Conservation (phyloP, 2,888 invertebrate species). For the Himalopsyche kuldschensis region DNA sequence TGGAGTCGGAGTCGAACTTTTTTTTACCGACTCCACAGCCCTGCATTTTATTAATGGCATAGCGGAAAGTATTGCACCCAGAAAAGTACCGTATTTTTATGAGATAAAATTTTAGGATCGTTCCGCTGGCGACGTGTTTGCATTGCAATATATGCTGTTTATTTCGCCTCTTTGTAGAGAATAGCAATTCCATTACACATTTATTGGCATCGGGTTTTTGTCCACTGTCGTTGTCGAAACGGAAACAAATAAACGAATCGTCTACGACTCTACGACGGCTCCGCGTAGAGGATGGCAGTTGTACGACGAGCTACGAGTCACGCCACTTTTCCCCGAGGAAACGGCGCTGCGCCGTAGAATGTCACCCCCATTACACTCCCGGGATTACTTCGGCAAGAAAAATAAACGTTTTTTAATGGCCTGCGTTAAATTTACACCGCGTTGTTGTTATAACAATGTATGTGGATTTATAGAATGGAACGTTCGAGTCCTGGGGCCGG, state of each 20-base stretch:
- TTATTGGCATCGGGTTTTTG: neutral
- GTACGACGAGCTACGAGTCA: conserved; percentile 6
- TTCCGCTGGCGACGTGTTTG: neutral
- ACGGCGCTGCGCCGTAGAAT: conserved; percentile 10
- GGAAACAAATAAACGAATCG: neutral
- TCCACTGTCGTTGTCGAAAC: neutral
- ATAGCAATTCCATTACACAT: neutral
- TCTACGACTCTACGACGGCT: neutral
- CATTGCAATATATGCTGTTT: neutral
- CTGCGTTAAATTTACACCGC: neutral
- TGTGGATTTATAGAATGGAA: neutral
- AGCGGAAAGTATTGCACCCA: no score
- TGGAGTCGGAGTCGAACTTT: no score
- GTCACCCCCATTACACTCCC: conserved; percentile 7
- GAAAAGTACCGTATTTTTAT: no score
- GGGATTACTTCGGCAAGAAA: conserved; percentile 2
- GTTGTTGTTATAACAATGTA: neutral
- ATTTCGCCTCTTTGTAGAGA: neutral
- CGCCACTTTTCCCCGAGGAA: conserved; percentile 16
- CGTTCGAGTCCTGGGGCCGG: neutral
- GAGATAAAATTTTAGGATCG: neutral
- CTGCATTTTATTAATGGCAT: no score
- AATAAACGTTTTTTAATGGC: neutral
- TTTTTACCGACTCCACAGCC: no score
- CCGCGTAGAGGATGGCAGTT: neutral